Conservation (phyloP, 2,888 invertebrate species). For the Bombylius major region DNA sequence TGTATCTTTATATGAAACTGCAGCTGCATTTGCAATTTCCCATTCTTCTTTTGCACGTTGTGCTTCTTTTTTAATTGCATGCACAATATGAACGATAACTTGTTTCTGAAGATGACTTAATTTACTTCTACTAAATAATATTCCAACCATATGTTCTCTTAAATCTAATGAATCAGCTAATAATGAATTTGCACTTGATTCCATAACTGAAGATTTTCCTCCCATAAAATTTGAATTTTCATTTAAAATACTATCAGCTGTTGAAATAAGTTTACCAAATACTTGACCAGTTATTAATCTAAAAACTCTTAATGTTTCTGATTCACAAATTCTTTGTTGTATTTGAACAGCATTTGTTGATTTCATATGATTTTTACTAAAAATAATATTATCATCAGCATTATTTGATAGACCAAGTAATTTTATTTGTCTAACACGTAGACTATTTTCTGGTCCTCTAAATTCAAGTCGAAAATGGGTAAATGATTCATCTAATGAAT, state of each 20-base stretch:
- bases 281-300: slow-evolving; percentile 84
- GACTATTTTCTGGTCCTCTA: slow-evolving; percentile 81
- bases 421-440: slow-evolving; percentile 74
- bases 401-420: slow-evolving; percentile 47
- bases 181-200: slow-evolving; percentile 27
- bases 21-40: slow-evolving; percentile 49
- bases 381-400: slow-evolving; percentile 16
- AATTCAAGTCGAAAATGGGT: slow-evolving; percentile 67
- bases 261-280: slow-evolving; percentile 74
- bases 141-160: slow-evolving; percentile 92
- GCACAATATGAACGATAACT: slow-evolving; percentile 80
- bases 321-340: slow-evolving; percentile 77
- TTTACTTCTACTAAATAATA: slow-evolving; percentile 86
- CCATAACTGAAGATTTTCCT: slow-evolving; percentile 25
- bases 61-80: slow-evolving; percentile 83
- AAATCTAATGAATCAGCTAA: slow-evolving; percentile 52
- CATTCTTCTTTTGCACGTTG: slow-evolving; percentile 79
- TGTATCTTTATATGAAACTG: slow-evolving; percentile 22
- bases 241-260: slow-evolving; percentile 23
- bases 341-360: slow-evolving; percentile 39
- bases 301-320: slow-evolving; percentile 85
- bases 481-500: slow-evolving; percentile 37
- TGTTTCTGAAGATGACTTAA: slow-evolving; percentile 86
- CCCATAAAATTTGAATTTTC: slow-evolving; percentile 12
- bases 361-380: slow-evolving; percentile 25